Evolutionary conservation across 2,888 invertebrate genomes (phyloP).

Genomic region (Tridacna crocea): DNA sequence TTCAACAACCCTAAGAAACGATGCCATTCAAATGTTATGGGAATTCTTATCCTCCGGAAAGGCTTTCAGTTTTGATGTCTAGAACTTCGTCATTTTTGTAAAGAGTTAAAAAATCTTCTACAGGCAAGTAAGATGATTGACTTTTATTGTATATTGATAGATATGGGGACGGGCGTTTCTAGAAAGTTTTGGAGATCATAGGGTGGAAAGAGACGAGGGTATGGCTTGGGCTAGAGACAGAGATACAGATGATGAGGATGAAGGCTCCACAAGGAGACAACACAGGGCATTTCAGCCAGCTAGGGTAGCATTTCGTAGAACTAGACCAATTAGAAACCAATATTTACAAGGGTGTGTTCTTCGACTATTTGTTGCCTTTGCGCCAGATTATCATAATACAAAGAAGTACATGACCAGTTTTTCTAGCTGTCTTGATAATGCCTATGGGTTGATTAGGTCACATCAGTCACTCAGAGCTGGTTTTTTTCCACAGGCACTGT

Average conservation of each 20-base stretch:
- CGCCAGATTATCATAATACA: background rate
- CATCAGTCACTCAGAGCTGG: too few relatives aligned
- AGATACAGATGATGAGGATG: constrained; percentile 61
- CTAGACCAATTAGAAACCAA: constrained; percentile 61
- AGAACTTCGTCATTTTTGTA: too few relatives aligned
- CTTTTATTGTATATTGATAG: constrained; percentile 39
- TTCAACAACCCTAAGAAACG: too few relatives aligned
- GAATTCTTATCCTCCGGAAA: too few relatives aligned
- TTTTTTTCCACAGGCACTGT: too few relatives aligned
- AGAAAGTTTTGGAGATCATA: constrained; percentile 67
- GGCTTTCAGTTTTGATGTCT: too few relatives aligned
- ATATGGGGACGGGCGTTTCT: constrained; percentile 74
- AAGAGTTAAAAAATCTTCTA: too few relatives aligned
- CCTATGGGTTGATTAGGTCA: too few relatives aligned
- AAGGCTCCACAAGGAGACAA: constrained; percentile 45
- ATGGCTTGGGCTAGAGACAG: constrained; percentile 51
- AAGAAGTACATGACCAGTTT: too few relatives aligned
- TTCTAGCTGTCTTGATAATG: too few relatives aligned
- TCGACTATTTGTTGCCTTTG: background rate
- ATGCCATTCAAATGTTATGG: too few relatives aligned
- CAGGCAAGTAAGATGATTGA: too few relatives aligned
- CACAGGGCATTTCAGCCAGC: constrained; percentile 55
- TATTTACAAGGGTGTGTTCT: constrained; percentile 67
- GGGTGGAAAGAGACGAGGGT: constrained; percentile 61
- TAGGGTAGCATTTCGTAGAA: constrained; percentile 52